Conservation (phyloP, 1,140 invertebrate genomes). For the Scaptomyza pallida region DNA sequence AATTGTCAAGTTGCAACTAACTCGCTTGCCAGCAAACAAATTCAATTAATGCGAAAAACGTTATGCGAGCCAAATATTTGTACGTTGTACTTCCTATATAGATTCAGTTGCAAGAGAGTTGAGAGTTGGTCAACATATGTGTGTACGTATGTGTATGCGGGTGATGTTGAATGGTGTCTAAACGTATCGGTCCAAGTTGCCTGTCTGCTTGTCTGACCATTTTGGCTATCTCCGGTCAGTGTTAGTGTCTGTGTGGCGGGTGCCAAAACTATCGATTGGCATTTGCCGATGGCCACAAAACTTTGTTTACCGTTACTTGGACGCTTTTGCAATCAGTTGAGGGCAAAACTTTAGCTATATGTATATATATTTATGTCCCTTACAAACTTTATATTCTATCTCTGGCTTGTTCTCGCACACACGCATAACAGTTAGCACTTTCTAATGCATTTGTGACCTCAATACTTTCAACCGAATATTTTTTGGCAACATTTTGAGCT, state of each 20-base stretch:
- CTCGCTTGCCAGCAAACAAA: slow-evolving; percentile 57
- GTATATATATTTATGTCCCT: slow-evolving; percentile 62
- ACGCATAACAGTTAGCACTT: slow-evolving; percentile 44
- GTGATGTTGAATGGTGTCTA: slow-evolving; percentile 37
- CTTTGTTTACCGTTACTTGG: slow-evolving; percentile 61
- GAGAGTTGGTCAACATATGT: slow-evolving; percentile 1
- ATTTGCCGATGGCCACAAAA: slow-evolving; percentile 62
- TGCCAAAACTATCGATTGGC: slow-evolving; percentile 59
- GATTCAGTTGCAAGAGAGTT: background rate
- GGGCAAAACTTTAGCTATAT: slow-evolving; percentile 47
- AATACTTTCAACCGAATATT: slow-evolving; percentile 24
- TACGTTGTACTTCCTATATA: background rate
- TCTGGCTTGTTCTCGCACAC: no score
- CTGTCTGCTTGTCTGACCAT: slow-evolving; percentile 30
- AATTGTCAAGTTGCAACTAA: slow-evolving; percentile 40
- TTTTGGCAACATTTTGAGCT: slow-evolving; percentile 39
- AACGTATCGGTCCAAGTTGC: slow-evolving; percentile 31
- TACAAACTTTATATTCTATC: slow-evolving; percentile 10
- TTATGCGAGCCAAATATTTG: slow-evolving; percentile 24
- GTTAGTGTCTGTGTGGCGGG: slow-evolving; percentile 4
- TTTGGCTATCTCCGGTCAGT: slow-evolving; percentile 33
- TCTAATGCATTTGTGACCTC: slow-evolving; percentile 63
- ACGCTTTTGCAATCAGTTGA: slow-evolving; percentile 43
- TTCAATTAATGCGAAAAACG: slow-evolving; percentile 61
- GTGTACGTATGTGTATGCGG: slow-evolving; percentile 11